Evolutionary conservation across 2,797 vertebrate species (phyloP).

Genomic region (Pterois miles): DNA sequence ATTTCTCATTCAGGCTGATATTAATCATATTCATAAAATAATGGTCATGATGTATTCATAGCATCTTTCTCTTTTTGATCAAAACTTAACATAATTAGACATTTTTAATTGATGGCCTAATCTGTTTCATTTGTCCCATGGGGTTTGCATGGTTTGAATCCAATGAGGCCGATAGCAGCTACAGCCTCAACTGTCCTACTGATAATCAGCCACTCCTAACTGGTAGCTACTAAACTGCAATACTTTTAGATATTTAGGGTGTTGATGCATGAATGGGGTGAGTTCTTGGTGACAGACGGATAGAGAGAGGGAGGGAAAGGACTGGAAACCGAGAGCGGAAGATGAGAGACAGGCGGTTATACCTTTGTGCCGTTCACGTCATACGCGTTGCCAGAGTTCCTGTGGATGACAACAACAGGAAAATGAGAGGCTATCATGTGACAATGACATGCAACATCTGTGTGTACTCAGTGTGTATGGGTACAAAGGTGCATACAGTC

Average conservation of each 20-base stretch:
- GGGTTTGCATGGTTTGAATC: background rate
- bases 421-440: background rate
- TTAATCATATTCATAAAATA: background rate
- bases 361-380: constrained; percentile 55
- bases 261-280: background rate
- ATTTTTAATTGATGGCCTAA: constrained; percentile 15
- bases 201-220: constrained; percentile 24
- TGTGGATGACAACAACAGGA: constrained; percentile 37
- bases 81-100: background rate
- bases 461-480: background rate
- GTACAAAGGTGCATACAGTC: background rate
- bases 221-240: constrained; percentile 18
- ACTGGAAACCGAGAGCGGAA: background rate
- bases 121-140: constrained; percentile 15
- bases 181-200: background rate
- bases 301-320: background rate
- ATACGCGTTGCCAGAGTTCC: constrained; percentile 54
- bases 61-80: background rate
- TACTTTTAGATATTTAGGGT: background rate
- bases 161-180: constrained; percentile 24
- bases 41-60: background rate
- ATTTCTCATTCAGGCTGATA: background rate
- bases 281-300: background rate
- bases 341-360: constrained; percentile 1
- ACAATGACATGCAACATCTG: background rate